A percentile compares a stretch with the other conserved stretches of the same genome.
Evolutionary conservation across 2,797 vertebrate species (phyloP).

Genomic region (Lepilemur septentrionalis): DNA sequence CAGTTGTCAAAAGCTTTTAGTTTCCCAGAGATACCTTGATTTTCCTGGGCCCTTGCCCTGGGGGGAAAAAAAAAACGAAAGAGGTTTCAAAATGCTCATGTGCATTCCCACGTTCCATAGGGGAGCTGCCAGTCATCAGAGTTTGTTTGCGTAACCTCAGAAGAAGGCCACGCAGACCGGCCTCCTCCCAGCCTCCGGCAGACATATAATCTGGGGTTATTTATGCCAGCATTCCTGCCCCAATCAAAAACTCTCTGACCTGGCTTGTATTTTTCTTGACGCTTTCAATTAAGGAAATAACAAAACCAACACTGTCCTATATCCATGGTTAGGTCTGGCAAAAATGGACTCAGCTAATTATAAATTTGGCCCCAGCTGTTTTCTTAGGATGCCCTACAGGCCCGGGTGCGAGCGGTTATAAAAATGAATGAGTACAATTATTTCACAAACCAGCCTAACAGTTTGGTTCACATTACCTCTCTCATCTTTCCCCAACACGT

Average conservation of each 20-base stretch:
- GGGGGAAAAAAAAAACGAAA: neutral
- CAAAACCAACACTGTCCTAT: constrained; percentile 63
- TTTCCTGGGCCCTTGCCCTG: constrained; percentile 5
- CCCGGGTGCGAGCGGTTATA: constrained; percentile 39
- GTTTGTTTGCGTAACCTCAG: constrained; percentile 60
- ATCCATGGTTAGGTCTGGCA: constrained; percentile 48
- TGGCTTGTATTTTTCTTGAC: constrained; percentile 63
- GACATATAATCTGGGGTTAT: constrained; percentile 64
- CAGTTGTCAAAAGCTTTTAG: constrained; percentile 27
- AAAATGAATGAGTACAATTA: constrained; percentile 56
- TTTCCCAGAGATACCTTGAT: constrained; percentile 32
- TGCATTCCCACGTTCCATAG: neutral
- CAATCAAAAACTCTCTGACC: constrained; percentile 57
- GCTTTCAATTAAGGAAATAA: constrained; percentile 74
- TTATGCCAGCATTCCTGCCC: constrained; percentile 48
- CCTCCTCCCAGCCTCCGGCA: constrained; percentile 51
- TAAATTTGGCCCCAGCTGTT: constrained; percentile 47
- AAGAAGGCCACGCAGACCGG: neutral
- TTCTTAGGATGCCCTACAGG: constrained; percentile 58
- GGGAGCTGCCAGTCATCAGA: neutral
- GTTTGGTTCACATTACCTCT: neutral
- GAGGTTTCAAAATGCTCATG: constrained; percentile 23
- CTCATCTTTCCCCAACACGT: neutral
- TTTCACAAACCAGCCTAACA: constrained; percentile 39
- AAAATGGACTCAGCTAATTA: constrained; percentile 64